phyloP scores from a whole-genome alignment of 2,113 vertebrate genomes.

The Otocyon megalotis region DNA sequence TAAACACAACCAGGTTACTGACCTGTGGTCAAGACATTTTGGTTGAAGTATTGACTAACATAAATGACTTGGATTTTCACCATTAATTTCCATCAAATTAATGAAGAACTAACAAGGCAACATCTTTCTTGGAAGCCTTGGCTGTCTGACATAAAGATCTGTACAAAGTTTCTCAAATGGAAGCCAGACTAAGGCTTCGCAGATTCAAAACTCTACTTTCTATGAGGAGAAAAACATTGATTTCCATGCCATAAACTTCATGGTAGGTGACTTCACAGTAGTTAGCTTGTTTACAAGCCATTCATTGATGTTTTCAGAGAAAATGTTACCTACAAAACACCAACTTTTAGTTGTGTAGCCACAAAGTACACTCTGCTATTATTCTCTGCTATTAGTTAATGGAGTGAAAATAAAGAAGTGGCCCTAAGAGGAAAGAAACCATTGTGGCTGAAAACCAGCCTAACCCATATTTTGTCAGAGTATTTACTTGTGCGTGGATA shows the following conservation, averaged over 20 bases:
- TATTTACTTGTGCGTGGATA: not conserved
- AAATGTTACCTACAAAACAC: conserved; percentile 44
- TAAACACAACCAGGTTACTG: conserved; percentile 83
- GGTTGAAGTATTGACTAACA: conserved; percentile 74
- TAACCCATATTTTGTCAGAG: not conserved
- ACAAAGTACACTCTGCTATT: not conserved
- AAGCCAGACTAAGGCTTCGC: not conserved
- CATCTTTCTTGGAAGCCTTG: conserved; percentile 33
- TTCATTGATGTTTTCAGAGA: conserved; percentile 48
- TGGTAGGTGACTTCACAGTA: not conserved
- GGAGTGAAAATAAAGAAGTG: not conserved
- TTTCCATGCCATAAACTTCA: conserved; percentile 40
- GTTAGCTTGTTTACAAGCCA: not conserved
- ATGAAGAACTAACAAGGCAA: conserved; percentile 46
- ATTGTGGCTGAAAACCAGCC: not conserved
- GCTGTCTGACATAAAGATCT: conserved; percentile 6
- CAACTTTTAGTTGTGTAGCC: conserved; percentile 23
- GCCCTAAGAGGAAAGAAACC: not conserved
- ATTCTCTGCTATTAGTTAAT: not conserved
- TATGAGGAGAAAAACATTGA: conserved; percentile 61
- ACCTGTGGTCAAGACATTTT: conserved; percentile 61
- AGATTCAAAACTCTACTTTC: conserved; percentile 62
- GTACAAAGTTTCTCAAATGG: conserved; percentile 32
- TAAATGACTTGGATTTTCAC: conserved; percentile 79
- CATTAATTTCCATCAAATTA: conserved; percentile 76